Conservation (phyloP, 2,888 invertebrate species). For the Leptinotarsa haldemani region DNA sequence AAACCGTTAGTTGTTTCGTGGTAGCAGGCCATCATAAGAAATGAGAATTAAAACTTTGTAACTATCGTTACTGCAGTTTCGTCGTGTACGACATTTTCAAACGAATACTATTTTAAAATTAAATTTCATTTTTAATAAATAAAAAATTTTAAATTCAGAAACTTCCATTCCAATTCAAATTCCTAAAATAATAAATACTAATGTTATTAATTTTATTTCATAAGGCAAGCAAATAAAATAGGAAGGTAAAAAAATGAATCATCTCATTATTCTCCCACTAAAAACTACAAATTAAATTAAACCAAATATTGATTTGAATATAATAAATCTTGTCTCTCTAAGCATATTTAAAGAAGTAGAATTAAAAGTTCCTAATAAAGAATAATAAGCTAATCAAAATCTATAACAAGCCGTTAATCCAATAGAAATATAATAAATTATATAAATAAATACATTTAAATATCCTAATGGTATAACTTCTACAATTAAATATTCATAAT, state of each 20-base stretch:
- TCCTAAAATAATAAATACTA: constrained; percentile 68
- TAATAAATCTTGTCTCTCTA: constrained; percentile 67
- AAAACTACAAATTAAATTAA: constrained; percentile 69
- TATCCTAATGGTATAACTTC: constrained; percentile 69
- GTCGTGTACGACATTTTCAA: no score
- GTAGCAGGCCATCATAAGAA: no score
- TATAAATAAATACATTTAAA: constrained; percentile 70
- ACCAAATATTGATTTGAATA: constrained; percentile 63
- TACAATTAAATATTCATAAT: constrained; percentile 74
- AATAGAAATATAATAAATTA: constrained; percentile 70
- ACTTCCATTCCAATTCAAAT: constrained; percentile 65
- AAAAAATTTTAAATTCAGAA: constrained; percentile 65
- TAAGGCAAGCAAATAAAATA: constrained; percentile 69
- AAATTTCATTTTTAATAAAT: constrained; percentile 64
- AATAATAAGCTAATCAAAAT: constrained; percentile 67
- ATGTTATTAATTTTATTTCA: constrained; percentile 69
- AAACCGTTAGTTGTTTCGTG: no score
- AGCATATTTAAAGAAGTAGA: constrained; percentile 67
- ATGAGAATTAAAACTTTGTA: no score
- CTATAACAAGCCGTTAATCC: constrained; percentile 67
- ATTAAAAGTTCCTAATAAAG: constrained; percentile 68
- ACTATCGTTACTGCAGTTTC: no score
- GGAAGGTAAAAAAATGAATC: constrained; percentile 69
- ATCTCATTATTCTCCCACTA: constrained; percentile 69
- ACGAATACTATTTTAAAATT: constrained; percentile 40